Evolutionary conservation across 23 tunicate species (phyloP), one percentile per base, ranked within the genome.

Genomic region (Aplidium turbinatum): DNA sequence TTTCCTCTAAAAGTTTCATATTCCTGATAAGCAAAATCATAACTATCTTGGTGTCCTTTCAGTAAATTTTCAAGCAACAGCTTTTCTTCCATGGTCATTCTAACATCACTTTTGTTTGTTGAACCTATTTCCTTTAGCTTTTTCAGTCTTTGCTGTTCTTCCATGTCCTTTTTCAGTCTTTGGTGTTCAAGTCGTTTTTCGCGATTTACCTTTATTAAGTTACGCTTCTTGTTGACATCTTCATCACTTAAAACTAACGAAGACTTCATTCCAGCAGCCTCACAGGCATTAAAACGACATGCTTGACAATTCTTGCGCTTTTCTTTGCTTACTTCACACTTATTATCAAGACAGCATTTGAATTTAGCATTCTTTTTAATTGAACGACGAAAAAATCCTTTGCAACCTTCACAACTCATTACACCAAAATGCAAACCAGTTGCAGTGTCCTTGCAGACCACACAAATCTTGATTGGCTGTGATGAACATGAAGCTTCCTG

Each of bases 221-320:
- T 90, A 19, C 93, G 56, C 68, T 94, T 94, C 56, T 78, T 78
- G 55, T 77, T 72, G 31, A 94, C 94, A 57, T 84, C 86, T 47
- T 82, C 95, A 61, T 94, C 99, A 83, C 83, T 78, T 63, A 94
- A 68, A 38, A 94, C 85, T 35, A 87, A 58, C 36, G 63, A 53
- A 20, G 90, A 57, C n/a, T 80, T 68, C 97, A 91, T 91, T 50
- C 97, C 97, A 27, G 84, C 80, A 27, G 38, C 70, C 33, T 86
- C 58, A 66, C 99, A 94, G 1, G 87, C 86, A 16, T 87, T 70
- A 33, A 87, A 48, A 28, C 99, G 68, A 75, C 99, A 95, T 1
- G 99, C 87, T 55, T 95, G 99, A 47, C 99, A 95, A 38, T 95
- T 96, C 61, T 85, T 91, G 56, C 99, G 57, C 47, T 76, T 95